A percentile compares a stretch with the other conserved stretches of the same genome.
phyloP scores from a whole-genome alignment of 1,140 invertebrate species.

The Cecropterus lyciades region DNA sequence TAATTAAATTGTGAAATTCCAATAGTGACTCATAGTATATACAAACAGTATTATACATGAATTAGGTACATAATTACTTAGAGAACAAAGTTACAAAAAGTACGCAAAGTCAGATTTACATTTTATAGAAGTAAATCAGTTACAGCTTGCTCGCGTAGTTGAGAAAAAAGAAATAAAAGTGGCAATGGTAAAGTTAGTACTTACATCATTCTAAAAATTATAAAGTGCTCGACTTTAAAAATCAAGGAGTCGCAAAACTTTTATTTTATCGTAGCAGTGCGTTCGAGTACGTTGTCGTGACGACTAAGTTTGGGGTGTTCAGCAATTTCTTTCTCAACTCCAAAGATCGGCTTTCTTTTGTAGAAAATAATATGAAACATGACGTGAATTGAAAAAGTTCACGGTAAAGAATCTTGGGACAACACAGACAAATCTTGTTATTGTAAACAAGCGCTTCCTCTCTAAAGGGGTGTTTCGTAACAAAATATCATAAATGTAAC shows the following conservation, averaged over 20 bases:
- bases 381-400: constrained; percentile 67
- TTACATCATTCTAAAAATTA: constrained; percentile 44
- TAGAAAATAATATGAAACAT: constrained; percentile 66
- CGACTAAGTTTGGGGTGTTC: constrained; percentile 53
- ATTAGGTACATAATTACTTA: too few relatives aligned
- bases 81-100: constrained; percentile 1
- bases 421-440: constrained; percentile 46
- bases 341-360: constrained; percentile 58
- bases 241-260: constrained; percentile 46
- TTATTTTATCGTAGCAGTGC: constrained; percentile 52
- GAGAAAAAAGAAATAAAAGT: constrained; percentile 12
- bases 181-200: constrained; percentile 18
- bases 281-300: constrained; percentile 46
- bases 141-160: constrained; percentile 8
- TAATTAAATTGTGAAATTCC: too few relatives aligned
- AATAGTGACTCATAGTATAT: too few relatives aligned
- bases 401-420: constrained; percentile 51
- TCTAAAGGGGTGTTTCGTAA: constrained; percentile 9
- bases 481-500: not conserved
- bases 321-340: constrained; percentile 57
- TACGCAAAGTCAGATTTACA: not conserved
- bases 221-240: constrained; percentile 44
- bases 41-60: too few relatives aligned
- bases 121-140: constrained; percentile 3
- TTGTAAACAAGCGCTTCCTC: constrained; percentile 37